A percentile compares a stretch with the other conserved stretches of the same genome.
Conservation (phyloP, 2,113 vertebrate species). For the Oncorhynchus kisutch region DNA sequence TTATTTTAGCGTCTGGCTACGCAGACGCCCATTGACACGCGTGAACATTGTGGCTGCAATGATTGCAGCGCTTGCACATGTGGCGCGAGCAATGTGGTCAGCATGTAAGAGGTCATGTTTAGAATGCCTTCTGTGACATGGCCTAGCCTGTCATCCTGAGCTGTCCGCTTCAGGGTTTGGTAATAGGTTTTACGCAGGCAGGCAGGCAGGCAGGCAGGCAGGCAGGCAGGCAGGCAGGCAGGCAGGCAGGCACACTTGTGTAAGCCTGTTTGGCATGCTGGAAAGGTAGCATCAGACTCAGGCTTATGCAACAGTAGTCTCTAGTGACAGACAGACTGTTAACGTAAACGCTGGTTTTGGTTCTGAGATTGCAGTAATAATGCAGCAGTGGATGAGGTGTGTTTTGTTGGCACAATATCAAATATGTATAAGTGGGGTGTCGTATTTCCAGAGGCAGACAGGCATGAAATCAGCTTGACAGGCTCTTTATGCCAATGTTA, state of each 20-base stretch:
- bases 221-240: too few relatives aligned
- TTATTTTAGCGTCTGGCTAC: too few relatives aligned
- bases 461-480: conserved; percentile 46
- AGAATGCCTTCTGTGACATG: conserved; percentile 27
- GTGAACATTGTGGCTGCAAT: too few relatives aligned
- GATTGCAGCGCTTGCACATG: too few relatives aligned
- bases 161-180: conserved; percentile 23
- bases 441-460: conserved; percentile 31
- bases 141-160: conserved; percentile 9
- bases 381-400: conserved; percentile 1
- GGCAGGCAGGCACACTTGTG: background rate
- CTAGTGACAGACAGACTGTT: background rate
- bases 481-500: conserved; percentile 6
- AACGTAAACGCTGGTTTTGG: too few relatives aligned
- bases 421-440: conserved; percentile 34
- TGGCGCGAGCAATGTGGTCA: too few relatives aligned
- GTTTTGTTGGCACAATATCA: conserved; percentile 34
- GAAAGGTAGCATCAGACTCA: conserved; percentile 18
- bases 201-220: too few relatives aligned
- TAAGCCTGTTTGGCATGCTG: background rate
- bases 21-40: too few relatives aligned
- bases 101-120: conserved; percentile 26
- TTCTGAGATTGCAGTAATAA: background rate
- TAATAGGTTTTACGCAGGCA: too few relatives aligned
- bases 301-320: background rate